phyloP scores from a whole-genome alignment of 2,888 invertebrate species.

The Sarcophaga rosellei region DNA sequence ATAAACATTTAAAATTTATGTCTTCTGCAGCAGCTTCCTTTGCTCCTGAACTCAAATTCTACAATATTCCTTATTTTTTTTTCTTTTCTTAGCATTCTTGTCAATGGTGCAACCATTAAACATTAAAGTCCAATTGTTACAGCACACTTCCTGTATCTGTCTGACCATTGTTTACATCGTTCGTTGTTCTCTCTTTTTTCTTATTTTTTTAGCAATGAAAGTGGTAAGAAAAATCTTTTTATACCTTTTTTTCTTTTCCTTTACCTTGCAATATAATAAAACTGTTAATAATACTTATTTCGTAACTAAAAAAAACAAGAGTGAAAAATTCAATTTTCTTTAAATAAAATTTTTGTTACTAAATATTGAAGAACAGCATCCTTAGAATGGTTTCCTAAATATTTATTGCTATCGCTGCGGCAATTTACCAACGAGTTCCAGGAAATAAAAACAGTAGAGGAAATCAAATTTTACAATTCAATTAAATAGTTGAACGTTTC shows the following conservation, averaged over 20 bases:
- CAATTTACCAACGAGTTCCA: neutral
- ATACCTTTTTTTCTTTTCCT: neutral
- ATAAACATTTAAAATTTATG: slow-evolving; percentile 53
- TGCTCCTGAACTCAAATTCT: neutral
- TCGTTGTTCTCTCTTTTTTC: neutral
- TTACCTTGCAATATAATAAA: neutral
- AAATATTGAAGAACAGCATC: neutral
- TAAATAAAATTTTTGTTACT: neutral
- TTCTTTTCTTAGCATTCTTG: neutral
- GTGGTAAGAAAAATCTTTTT: neutral
- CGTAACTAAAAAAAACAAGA: neutral
- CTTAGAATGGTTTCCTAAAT: neutral
- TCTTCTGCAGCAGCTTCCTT: neutral
- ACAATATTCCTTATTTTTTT: neutral
- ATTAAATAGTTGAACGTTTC: slow-evolving; percentile 51
- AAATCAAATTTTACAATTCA: slow-evolving; percentile 61
- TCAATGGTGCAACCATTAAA: slow-evolving; percentile 48
- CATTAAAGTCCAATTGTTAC: slow-evolving; percentile 57
- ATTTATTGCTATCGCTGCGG: slow-evolving; percentile 9
- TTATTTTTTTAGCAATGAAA: neutral
- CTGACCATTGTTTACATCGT: slow-evolving; percentile 32
- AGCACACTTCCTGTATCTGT: slow-evolving; percentile 62
- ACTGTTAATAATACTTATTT: neutral
- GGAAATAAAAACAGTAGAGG: slow-evolving; percentile 35
- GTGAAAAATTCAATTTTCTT: neutral